These are phyloP conservation scores for Leiothrix lutea DNA, from an alignment of 2,113 vertebrate genomes.

Conservation along the genomic window DNA sequence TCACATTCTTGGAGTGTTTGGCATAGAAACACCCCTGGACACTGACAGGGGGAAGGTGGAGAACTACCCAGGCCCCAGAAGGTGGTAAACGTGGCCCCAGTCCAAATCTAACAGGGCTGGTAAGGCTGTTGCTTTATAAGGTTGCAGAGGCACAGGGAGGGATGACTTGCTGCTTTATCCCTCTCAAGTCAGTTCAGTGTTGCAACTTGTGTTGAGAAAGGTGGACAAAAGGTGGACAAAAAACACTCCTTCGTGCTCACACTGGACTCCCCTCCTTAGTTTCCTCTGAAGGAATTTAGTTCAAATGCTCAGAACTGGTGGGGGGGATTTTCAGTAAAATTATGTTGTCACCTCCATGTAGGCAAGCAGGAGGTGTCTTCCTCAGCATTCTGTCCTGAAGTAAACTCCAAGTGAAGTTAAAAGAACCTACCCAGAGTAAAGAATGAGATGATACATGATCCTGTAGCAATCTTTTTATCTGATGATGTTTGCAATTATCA, in stretches of 20 bases:
- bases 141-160: neutral
- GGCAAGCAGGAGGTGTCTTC: neutral
- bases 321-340: neutral
- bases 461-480: neutral
- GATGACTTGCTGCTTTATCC: neutral
- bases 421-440: neutral
- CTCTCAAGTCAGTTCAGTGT: neutral
- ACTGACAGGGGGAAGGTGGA: constrained; percentile 35
- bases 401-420: neutral
- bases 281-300: neutral
- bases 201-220: rapidly evolving
- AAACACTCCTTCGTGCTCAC: neutral
- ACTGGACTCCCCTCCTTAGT: neutral
- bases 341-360: neutral
- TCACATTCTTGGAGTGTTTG: constrained; percentile 36
- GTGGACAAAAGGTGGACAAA: neutral
- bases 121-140: constrained; percentile 16
- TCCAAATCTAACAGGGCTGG: constrained; percentile 1
- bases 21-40: constrained; percentile 45
- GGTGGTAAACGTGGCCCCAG: neutral
- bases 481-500: neutral
- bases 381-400: neutral
- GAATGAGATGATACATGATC: neutral
- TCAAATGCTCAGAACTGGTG: neutral
- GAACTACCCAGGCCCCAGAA: neutral